These are phyloP conservation scores for Onychomys torridus DNA, from an alignment of 2,797 vertebrate species.

Conservation along the genomic window DNA sequence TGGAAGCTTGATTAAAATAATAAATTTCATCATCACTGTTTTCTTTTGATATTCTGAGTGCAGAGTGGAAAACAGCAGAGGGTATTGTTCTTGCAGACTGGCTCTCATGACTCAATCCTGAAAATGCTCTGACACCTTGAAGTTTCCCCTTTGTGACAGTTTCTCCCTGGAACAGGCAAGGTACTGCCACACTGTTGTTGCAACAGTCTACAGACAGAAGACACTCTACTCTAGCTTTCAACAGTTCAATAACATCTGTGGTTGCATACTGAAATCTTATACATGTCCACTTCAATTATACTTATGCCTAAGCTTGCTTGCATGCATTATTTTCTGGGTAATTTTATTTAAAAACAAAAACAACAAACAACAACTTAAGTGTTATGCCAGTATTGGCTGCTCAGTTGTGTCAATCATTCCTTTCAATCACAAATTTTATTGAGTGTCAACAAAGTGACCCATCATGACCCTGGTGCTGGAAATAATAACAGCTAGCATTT, in stretches of 20 bases:
- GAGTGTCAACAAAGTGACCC: constrained; percentile 30
- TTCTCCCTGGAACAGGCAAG: constrained; percentile 11
- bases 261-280: background rate
- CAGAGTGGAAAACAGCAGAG: constrained; percentile 47
- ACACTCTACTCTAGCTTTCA: background rate
- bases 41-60: constrained; percentile 65
- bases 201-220: background rate
- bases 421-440: constrained; percentile 57
- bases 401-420: background rate
- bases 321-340: background rate
- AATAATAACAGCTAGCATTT: constrained; percentile 41
- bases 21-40: constrained; percentile 61
- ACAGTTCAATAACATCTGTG: background rate
- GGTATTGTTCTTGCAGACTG: constrained; percentile 35
- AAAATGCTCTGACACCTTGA: background rate
- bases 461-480: background rate
- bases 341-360: constrained; percentile 32
- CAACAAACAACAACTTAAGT: constrained; percentile 32
- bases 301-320: background rate
- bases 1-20: constrained; percentile 61
- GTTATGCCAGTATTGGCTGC: background rate
- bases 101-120: constrained; percentile 33
- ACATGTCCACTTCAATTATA: background rate
- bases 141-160: constrained; percentile 43
- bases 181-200: background rate